These are phyloP conservation scores for Alligator sinensis DNA, from an alignment of 2,113 vertebrate genomes.

Conservation along the genomic window DNA sequence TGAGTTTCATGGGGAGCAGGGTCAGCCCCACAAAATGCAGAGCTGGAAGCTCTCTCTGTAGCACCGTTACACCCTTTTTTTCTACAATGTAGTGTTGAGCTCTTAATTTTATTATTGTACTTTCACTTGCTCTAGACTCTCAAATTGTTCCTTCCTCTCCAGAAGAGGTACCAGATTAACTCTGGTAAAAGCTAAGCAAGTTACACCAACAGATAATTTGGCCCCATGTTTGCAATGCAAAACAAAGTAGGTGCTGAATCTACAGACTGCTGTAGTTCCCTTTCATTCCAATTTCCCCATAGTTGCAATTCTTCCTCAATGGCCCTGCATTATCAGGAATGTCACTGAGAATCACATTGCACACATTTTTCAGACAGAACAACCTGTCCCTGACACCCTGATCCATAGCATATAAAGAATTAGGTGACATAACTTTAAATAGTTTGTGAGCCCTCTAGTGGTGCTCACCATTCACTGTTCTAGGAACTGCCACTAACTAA, in stretches of 20 bases:
- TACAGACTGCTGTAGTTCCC: background rate
- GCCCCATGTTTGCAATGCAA: background rate
- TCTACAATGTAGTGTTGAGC: background rate
- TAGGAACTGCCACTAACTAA: background rate
- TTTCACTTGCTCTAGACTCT: background rate
- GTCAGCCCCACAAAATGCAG: background rate
- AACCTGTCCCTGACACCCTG: background rate
- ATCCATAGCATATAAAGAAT: background rate
- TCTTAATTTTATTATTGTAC: background rate
- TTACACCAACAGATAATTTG: fast-evolving
- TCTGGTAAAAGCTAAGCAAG: fast-evolving
- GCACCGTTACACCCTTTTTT: background rate
- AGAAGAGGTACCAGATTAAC: background rate
- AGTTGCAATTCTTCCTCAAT: background rate
- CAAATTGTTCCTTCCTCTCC: background rate
- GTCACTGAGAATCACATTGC: background rate
- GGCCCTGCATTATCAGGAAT: background rate
- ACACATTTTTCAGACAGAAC: background rate
- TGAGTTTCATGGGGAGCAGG: background rate
- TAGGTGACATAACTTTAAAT: fast-evolving
- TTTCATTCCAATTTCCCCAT: fast-evolving
- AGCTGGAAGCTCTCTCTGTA: background rate
- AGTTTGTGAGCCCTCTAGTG: background rate
- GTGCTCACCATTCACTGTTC: fast-evolving
- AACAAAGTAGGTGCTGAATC: background rate